These are phyloP conservation scores for Euproctis similis DNA, from an alignment of 2,888 invertebrate genomes.

Conservation along the genomic window DNA sequence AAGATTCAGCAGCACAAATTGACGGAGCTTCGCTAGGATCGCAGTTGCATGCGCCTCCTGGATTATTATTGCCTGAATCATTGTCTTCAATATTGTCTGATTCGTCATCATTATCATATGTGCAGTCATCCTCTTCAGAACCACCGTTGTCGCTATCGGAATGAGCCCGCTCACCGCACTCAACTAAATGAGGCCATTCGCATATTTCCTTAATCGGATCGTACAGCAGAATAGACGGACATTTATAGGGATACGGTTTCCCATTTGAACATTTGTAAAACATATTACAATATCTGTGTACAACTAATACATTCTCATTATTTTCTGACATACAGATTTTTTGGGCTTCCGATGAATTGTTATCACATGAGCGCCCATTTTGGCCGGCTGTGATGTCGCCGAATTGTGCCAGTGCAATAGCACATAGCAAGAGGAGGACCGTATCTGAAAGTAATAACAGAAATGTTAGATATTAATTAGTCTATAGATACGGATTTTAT, in stretches of 20 bases:
- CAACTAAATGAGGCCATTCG: constrained; percentile 1
- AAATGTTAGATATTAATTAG: no score
- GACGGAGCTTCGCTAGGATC: constrained; percentile 25
- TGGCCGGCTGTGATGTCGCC: constrained; percentile 22
- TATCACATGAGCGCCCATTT: constrained; percentile 24
- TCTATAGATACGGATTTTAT: no score
- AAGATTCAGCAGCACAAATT: constrained; percentile 25
- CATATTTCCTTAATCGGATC: neutral
- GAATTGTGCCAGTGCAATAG: constrained; percentile 32
- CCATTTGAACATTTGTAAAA: constrained; percentile 25
- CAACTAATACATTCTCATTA: constrained; percentile 15
- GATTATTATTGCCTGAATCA: neutral
- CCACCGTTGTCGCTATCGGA: constrained; percentile 7
- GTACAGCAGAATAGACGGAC: constrained; percentile 17
- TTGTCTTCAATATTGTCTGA: neutral
- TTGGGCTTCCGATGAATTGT: constrained; percentile 13
- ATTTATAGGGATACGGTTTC: constrained; percentile 17
- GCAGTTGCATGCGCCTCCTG: constrained; percentile 14
- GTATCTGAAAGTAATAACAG: constrained; percentile 49
- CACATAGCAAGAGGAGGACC: constrained; percentile 40
- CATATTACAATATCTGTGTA: constrained; percentile 25
- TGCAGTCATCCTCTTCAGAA: neutral
- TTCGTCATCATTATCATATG: neutral
- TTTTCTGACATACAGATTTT: constrained; percentile 21
- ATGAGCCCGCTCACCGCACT: neutral